Conservation (phyloP, 30 jellyfish, hydroid and myxozoan genomes). For the Nemopilema nomurai region DNA sequence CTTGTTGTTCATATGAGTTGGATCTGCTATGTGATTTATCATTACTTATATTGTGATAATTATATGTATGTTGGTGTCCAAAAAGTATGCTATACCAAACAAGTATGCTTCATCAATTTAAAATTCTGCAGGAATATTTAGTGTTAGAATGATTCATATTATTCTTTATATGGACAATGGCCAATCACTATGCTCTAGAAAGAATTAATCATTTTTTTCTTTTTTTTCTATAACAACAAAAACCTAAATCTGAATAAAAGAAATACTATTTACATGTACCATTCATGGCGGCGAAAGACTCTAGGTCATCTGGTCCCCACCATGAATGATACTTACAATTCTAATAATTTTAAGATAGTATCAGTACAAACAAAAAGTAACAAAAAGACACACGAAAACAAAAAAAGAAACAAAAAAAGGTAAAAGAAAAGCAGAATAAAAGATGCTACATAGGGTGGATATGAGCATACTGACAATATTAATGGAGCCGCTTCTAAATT, state of each 20-base stretch:
- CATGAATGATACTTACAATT: neutral
- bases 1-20: too few relatives aligned
- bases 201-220: too few relatives aligned
- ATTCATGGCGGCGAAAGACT: neutral
- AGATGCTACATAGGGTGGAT: neutral
- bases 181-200: too few relatives aligned
- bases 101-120: too few relatives aligned
- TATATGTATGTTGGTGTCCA: too few relatives aligned
- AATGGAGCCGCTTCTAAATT: conserved; percentile 14
- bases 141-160: too few relatives aligned
- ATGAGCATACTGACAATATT: conserved; percentile 8
- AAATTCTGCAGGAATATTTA: too few relatives aligned
- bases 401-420: neutral
- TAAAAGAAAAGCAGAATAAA: neutral
- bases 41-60: too few relatives aligned
- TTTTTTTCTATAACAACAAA: neutral
- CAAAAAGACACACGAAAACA: neutral
- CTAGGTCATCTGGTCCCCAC: neutral
- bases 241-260: neutral
- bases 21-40: too few relatives aligned
- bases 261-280: neutral
- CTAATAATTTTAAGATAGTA: neutral
- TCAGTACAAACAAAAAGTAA: neutral
- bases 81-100: too few relatives aligned
- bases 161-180: too few relatives aligned